Evolutionary conservation across 1,140 invertebrate species (phyloP), one percentile per base, ranked within the genome.

Genomic region (Cheumatopsyche charites): DNA sequence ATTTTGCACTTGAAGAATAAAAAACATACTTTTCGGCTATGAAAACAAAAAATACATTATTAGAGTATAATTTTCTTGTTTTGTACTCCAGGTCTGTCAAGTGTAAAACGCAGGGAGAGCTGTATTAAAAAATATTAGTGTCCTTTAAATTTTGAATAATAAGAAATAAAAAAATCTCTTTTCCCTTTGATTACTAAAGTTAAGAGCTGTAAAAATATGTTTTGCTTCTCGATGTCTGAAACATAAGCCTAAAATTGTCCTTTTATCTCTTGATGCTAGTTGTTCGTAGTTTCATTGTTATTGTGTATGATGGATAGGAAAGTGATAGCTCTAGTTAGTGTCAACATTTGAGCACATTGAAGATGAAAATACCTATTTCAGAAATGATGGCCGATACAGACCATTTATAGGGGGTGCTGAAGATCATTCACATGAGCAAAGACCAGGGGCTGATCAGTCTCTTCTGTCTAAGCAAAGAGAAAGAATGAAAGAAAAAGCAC

Each of bases 381-480:
- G 83, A 76, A 80, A 81, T 12, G 81, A 84, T 47, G 80, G 81
- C 0, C 68, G 81, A 1, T 83, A 84, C 77, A 75, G 82, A 76
- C 78, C 83, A 15, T 81, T 83, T 76, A 79, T 82, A 15, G 70
- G 66, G 3, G 81, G 81, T 15, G 79, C 80, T 0, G 89, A 90
- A 67, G 89, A 90, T 72, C 85, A 89, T 47, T 90, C 88, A 0
- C 88, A 90, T 74, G 87, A 88, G 74, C 85, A 87, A 63, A 78
- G 85, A 12, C 86, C 86, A 0, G 85, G 85, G 5, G 80, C 80
- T 73, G 73, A 72, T 66, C 41, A 72, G 12, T 41, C 62, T 1
- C 21, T 47, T 23, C 47, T 73, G 17, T 79, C 81, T 75, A 79
- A 85, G 73, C 73, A 80, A 69, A 77, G 80, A 75, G 75, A 78